A percentile compares a stretch with the other conserved stretches of the same genome.
Evolutionary conservation across 2,888 invertebrate species (phyloP).

Genomic region (Macroteleia sp.): DNA sequence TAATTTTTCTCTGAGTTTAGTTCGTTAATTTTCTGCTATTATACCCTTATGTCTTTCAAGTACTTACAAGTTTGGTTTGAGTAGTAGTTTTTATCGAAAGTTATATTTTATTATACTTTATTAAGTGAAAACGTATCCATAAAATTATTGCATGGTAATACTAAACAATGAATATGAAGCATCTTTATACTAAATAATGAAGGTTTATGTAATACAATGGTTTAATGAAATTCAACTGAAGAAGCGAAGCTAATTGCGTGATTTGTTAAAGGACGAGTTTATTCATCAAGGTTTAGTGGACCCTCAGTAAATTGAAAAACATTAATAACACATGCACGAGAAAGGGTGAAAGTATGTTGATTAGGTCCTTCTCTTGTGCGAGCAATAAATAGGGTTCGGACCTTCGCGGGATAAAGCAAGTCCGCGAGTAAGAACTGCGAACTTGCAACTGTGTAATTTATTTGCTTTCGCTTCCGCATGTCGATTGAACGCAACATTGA

Average conservation of each 20-base stretch:
- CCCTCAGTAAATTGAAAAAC: constrained; percentile 79
- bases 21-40: too few relatives aligned
- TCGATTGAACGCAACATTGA: constrained; percentile 76
- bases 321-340: constrained; percentile 75
- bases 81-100: too few relatives aligned
- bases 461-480: constrained; percentile 81
- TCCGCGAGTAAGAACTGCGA: constrained; percentile 73
- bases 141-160: too few relatives aligned
- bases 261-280: constrained; percentile 75
- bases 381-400: constrained; percentile 63
- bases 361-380: constrained; percentile 43
- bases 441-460: constrained; percentile 80
- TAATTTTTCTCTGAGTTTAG: too few relatives aligned
- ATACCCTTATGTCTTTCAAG: too few relatives aligned
- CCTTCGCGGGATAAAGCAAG: constrained; percentile 50
- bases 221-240: too few relatives aligned
- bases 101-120: too few relatives aligned
- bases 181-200: too few relatives aligned
- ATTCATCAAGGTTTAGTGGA: constrained; percentile 66
- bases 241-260: constrained; percentile 74
- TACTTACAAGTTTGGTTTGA: too few relatives aligned
- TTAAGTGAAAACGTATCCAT: too few relatives aligned
- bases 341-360: constrained; percentile 63
- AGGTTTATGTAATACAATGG: too few relatives aligned
- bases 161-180: too few relatives aligned